These are phyloP conservation scores for Tachysurus vachellii DNA, from an alignment of 2,113 vertebrate genomes.

Conservation along the genomic window DNA sequence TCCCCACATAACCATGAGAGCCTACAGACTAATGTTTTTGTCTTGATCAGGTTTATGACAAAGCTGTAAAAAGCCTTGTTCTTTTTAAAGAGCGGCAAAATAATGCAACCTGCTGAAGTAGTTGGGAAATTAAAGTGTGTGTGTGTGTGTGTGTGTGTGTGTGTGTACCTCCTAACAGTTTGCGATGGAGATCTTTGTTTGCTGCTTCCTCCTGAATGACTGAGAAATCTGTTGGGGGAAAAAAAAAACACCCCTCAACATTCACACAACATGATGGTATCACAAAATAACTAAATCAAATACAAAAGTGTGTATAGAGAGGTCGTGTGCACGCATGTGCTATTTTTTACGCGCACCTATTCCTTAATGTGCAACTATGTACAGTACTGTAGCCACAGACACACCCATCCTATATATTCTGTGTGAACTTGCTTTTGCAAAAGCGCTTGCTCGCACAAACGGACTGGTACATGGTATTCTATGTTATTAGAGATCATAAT, in stretches of 20 bases:
- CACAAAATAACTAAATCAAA: background rate
- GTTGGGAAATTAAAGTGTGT: background rate
- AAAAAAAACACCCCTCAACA: background rate
- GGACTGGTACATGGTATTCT: background rate
- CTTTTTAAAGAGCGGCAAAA: background rate
- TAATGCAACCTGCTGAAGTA: background rate
- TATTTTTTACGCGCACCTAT: background rate
- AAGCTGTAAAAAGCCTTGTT: background rate
- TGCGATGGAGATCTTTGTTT: slow-evolving; percentile 82
- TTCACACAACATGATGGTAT: background rate
- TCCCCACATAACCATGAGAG: background rate
- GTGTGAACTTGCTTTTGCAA: background rate
- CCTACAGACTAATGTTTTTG: background rate
- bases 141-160: background rate
- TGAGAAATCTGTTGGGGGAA: slow-evolving; percentile 77
- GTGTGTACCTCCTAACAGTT: slow-evolving; percentile 78
- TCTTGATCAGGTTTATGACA: background rate
- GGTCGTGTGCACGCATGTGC: background rate
- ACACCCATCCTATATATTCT: background rate
- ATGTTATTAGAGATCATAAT: no score
- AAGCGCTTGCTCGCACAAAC: no score
- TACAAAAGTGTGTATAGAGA: background rate
- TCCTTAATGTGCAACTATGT: no score
- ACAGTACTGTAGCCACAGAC: background rate
- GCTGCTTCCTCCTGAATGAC: slow-evolving; percentile 82